A percentile compares a stretch with the other conserved stretches of the same genome.
phyloP scores from a whole-genome alignment of 2,888 invertebrate species.

The Mythimna ferrago region DNA sequence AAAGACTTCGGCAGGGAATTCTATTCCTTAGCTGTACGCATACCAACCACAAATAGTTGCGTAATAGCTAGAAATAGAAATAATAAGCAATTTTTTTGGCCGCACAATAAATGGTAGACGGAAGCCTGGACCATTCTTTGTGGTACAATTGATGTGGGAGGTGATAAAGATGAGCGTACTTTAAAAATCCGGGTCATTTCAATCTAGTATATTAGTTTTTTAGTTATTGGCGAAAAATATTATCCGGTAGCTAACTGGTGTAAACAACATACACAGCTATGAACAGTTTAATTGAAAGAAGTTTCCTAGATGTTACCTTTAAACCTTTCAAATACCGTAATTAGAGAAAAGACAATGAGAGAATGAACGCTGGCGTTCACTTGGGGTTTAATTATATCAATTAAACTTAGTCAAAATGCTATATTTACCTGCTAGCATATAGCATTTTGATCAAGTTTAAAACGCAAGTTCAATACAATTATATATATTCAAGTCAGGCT shows the following conservation, averaged over 20 bases:
- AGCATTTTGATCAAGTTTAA: too few species aligned
- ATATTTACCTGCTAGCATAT: too few species aligned
- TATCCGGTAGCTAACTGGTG: background rate
- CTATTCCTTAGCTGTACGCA: too few species aligned
- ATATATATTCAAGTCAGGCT: background rate
- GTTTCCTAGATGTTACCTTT: background rate
- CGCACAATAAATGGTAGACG: constrained; percentile 30
- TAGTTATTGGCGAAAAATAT: constrained; percentile 1
- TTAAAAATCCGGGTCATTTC: constrained; percentile 19
- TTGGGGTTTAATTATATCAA: background rate
- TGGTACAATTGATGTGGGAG: constrained; percentile 27
- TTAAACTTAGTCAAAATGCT: background rate
- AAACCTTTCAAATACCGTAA: too few species aligned
- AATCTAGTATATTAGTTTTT: constrained; percentile 15
- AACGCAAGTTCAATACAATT: too few species aligned
- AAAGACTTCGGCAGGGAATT: too few species aligned
- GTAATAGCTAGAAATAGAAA: constrained; percentile 47
- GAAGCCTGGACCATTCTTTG: constrained; percentile 20
- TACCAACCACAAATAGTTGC: background rate
- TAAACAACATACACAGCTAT: too few species aligned
- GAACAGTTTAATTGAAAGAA: constrained; percentile 1
- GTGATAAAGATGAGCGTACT: constrained; percentile 10
- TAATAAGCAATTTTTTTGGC: constrained; percentile 33
- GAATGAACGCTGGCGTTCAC: too few species aligned
- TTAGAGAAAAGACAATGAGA: too few species aligned